phyloP scores from a whole-genome alignment of 2,113 vertebrate species.

The Xerus inauris region DNA sequence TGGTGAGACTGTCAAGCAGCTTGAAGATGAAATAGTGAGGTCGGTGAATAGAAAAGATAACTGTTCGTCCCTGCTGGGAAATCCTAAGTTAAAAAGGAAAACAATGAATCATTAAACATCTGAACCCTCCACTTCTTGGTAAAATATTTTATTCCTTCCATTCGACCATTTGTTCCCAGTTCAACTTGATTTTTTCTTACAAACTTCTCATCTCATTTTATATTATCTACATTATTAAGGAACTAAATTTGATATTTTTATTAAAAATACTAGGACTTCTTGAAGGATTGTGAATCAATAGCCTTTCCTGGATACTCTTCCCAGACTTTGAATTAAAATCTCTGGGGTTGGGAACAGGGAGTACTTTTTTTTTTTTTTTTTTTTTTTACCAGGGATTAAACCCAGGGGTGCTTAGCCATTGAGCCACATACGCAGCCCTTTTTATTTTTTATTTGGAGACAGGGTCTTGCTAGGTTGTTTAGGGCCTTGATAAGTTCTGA shows the following conservation, averaged over 20 bases:
- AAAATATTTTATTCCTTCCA: background rate
- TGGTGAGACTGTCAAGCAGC: background rate
- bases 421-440: too few relatives aligned
- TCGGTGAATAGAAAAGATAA: conserved; percentile 97
- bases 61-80: conserved; percentile 90
- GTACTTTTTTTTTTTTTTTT: too few relatives aligned
- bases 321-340: background rate
- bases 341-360: background rate
- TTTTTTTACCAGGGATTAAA: too few relatives aligned
- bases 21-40: conserved; percentile 93
- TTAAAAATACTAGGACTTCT: background rate
- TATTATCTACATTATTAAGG: background rate
- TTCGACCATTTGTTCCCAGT: background rate
- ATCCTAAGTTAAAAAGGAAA: conserved; percentile 86
- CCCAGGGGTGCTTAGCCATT: too few relatives aligned
- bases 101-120: background rate
- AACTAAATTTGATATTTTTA: background rate
- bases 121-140: background rate
- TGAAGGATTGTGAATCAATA: background rate
- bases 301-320: background rate
- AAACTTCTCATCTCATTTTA: background rate
- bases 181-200: background rate
- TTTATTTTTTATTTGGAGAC: too few relatives aligned
- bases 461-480: too few relatives aligned
- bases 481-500: too few relatives aligned